Evolutionary conservation across 1,140 invertebrate genomes (phyloP).

Genomic region (Maniola jurtina): DNA sequence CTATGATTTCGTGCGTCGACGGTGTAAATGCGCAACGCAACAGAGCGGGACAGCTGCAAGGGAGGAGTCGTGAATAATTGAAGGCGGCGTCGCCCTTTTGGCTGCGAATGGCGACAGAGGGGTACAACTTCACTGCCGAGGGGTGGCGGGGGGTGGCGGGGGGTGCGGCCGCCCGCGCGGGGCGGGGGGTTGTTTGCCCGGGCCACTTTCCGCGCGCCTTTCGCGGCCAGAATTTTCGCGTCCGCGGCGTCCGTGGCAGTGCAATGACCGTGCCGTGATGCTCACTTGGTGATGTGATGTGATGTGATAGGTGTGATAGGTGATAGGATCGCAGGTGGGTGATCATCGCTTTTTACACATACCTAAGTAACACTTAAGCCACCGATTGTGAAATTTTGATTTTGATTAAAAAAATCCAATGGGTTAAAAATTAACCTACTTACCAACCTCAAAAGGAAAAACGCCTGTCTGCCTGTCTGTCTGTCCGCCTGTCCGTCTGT

Average conservation of each 20-base stretch:
- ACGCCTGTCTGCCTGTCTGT: too few relatives aligned
- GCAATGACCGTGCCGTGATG: slow-evolving; percentile 47
- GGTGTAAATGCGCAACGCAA: slow-evolving; percentile 60
- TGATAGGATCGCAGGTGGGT: slow-evolving; percentile 29
- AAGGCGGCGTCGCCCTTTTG: slow-evolving; percentile 64
- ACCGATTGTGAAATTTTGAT: background rate
- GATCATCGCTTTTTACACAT: background rate
- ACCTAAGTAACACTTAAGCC: too few relatives aligned
- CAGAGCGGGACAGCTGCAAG: slow-evolving; percentile 29
- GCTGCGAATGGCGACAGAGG: slow-evolving; percentile 46
- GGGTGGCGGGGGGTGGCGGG: slow-evolving; percentile 8
- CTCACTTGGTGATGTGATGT: slow-evolving; percentile 44
- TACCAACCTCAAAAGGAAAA: too few relatives aligned
- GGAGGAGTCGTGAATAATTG: slow-evolving; percentile 60
- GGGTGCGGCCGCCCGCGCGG: slow-evolving; percentile 13
- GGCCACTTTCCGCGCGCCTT: slow-evolving; percentile 61
- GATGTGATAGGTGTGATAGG: slow-evolving; percentile 27
- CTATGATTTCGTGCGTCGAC: background rate
- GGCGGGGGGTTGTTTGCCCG: slow-evolving; percentile 37
- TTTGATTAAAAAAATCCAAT: background rate
- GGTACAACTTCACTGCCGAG: slow-evolving; percentile 10
- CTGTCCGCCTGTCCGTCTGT: too few relatives aligned
- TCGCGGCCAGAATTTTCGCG: slow-evolving; percentile 63
- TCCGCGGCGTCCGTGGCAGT: slow-evolving; percentile 51
- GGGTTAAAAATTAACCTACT: too few relatives aligned